A percentile compares a stretch with the other conserved stretches of the same genome.
These are phyloP conservation scores for Caradrina kadenii DNA, from an alignment of 2,888 invertebrate species.

Conservation along the genomic window DNA sequence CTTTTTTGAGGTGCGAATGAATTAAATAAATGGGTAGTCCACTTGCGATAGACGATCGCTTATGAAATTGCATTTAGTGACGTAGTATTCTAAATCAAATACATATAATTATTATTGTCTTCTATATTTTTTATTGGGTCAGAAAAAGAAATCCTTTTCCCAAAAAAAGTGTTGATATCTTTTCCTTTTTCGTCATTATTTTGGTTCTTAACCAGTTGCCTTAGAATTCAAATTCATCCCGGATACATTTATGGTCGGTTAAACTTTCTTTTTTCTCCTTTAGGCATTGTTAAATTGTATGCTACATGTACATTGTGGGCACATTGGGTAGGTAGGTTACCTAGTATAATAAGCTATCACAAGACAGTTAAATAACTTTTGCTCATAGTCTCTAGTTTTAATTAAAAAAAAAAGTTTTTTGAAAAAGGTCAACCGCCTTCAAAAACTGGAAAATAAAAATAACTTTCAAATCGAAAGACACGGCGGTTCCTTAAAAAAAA, in stretches of 20 bases:
- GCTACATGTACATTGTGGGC: neutral
- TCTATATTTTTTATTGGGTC: neutral
- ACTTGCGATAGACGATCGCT: neutral
- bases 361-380: neutral
- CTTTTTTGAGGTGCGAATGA: slow-evolving; percentile 28
- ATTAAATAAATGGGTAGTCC: neutral
- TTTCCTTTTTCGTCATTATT: slow-evolving; percentile 21
- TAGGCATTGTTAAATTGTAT: neutral
- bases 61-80: neutral
- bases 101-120: neutral
- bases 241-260: slow-evolving; percentile 6
- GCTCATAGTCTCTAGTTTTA: too few relatives aligned
- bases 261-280: neutral
- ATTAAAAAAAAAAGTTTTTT: too few relatives aligned
- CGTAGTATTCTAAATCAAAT: slow-evolving; percentile 7
- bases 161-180: neutral
- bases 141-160: neutral
- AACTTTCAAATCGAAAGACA: too few relatives aligned
- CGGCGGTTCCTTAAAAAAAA: too few relatives aligned
- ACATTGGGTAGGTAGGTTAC: neutral
- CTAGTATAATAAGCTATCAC: neutral
- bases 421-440: too few relatives aligned
- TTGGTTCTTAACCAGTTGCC: slow-evolving; percentile 15
- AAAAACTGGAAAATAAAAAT: too few relatives aligned
- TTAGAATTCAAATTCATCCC: slow-evolving; percentile 10